Evolutionary conservation across 2,113 vertebrate genomes (phyloP).

Genomic region (Cricetomys ansorgei): DNA sequence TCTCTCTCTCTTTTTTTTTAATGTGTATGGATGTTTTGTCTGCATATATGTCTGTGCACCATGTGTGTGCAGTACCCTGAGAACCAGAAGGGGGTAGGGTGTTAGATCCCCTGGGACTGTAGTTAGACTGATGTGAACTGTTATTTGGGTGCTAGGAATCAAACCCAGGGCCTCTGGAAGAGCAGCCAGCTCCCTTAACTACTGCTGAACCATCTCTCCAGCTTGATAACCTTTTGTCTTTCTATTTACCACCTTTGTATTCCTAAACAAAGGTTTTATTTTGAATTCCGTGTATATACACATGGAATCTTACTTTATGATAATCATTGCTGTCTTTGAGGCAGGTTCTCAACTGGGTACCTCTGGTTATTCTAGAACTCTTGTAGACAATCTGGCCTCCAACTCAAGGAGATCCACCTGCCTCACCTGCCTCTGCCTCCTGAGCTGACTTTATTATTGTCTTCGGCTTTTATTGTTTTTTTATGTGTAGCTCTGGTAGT

Average conservation of each 20-base stretch:
- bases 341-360: not conserved
- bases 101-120: not conserved
- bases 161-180: not conserved
- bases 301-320: conserved; percentile 3
- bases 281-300: conserved; percentile 10
- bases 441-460: not conserved
- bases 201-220: not conserved
- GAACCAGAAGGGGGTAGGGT: not conserved
- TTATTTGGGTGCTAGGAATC: not conserved
- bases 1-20: not conserved
- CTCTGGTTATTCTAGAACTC: not conserved
- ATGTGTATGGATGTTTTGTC: not conserved
- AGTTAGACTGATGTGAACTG: not conserved
- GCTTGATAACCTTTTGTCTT: not conserved
- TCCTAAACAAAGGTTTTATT: conserved; percentile 11
- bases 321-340: not conserved
- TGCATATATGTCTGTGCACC: not conserved
- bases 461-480: not conserved
- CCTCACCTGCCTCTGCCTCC: not conserved
- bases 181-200: not conserved
- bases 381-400: not conserved
- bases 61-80: not conserved
- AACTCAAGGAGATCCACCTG: not conserved
- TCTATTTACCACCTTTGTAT: conserved; percentile 19
- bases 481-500: not conserved